Evolutionary conservation across 1,140 invertebrate species (phyloP).

Genomic region (Formica exsecta): DNA sequence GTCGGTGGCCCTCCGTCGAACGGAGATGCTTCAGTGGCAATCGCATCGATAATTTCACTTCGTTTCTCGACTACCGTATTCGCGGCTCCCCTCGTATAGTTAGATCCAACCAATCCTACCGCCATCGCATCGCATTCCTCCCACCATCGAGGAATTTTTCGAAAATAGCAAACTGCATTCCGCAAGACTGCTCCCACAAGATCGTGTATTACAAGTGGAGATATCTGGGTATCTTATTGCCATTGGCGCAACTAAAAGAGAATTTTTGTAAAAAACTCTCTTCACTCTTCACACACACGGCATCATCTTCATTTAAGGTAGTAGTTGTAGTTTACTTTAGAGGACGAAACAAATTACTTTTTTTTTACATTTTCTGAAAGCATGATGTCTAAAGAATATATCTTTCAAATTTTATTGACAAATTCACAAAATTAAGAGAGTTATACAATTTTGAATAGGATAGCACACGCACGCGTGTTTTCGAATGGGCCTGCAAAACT

Average conservation of each 20-base stretch:
- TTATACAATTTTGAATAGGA: too few species aligned
- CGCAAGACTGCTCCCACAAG: neutral
- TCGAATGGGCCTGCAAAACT: too few species aligned
- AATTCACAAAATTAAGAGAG: too few species aligned
- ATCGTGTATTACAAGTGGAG: neutral
- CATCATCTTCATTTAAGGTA: neutral
- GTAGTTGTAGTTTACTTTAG: too few species aligned
- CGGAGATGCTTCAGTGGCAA: slow-evolving; percentile 77
- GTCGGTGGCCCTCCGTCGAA: slow-evolving; percentile 66
- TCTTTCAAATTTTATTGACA: too few species aligned
- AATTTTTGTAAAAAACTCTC: slow-evolving; percentile 7
- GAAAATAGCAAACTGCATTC: slow-evolving; percentile 58
- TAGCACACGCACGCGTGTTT: too few species aligned
- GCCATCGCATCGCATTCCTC: slow-evolving; percentile 27
- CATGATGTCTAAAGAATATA: too few species aligned
- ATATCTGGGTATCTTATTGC: neutral
- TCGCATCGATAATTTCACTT: slow-evolving; percentile 79
- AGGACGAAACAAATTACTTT: too few species aligned
- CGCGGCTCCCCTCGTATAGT: slow-evolving; percentile 16
- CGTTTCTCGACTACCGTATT: slow-evolving; percentile 73
- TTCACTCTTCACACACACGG: neutral
- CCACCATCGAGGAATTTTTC: slow-evolving; percentile 39
- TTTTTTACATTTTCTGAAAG: too few species aligned
- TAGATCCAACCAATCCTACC: slow-evolving; percentile 47
- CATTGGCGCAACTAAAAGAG: neutral